These are phyloP conservation scores for Palythoa caribaeorum DNA, from an alignment of 92 coral and sea anemone genomes.

Conservation along the genomic window DNA sequence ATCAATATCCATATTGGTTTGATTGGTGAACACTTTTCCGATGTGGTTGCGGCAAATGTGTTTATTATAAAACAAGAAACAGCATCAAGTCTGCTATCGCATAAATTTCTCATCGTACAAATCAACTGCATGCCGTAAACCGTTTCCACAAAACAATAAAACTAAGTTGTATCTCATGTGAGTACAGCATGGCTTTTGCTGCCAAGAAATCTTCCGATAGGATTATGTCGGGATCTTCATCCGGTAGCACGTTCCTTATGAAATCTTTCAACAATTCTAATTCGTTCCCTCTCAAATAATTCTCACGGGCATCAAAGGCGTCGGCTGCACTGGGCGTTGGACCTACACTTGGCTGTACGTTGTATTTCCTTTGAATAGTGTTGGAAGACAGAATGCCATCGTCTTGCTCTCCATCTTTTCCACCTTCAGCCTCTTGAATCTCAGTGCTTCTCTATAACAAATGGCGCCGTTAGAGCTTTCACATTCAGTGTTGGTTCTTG, in stretches of 20 bases:
- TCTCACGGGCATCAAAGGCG: not conserved
- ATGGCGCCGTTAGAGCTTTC: not conserved
- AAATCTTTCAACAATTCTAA: not conserved
- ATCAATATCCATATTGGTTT: constrained; percentile 24
- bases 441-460: not conserved
- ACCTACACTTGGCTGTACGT: not conserved
- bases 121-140: not conserved
- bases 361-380: not conserved
- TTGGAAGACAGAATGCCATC: constrained; percentile 2
- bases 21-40: not conserved
- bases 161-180: too few relatives aligned
- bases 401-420: constrained; percentile 4
- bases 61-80: constrained; percentile 6
- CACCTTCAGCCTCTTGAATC: not conserved
- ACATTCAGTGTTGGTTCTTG: not conserved
- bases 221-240: not conserved
- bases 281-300: constrained; percentile 4
- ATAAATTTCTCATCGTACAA: constrained; percentile 17
- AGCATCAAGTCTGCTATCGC: not conserved
- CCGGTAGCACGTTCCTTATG: not conserved
- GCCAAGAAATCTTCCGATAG: not conserved
- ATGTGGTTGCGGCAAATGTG: constrained; percentile 8
- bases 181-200: not conserved
- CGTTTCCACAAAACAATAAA: not conserved
- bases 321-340: constrained; percentile 10